phyloP scores from a whole-genome alignment of 2,113 vertebrate species.

The Falco punctatus region DNA sequence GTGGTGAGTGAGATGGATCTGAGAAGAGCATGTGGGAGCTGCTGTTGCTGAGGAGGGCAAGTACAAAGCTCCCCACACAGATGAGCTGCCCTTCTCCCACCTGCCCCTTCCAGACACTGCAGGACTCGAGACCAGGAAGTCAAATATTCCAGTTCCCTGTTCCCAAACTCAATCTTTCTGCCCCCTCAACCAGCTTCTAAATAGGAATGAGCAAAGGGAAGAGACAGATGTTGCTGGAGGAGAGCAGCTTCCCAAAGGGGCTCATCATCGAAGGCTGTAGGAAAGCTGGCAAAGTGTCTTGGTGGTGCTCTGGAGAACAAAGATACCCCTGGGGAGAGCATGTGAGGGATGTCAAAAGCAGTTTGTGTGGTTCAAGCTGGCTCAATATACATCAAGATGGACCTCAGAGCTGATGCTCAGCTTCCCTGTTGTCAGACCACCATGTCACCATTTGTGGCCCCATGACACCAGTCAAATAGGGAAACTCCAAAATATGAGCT shows the following conservation, averaged over 20 bases:
- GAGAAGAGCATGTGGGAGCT: neutral
- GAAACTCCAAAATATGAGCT: neutral
- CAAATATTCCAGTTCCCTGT: neutral
- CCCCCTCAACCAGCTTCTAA: neutral
- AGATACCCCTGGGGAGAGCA: neutral
- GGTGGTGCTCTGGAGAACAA: neutral
- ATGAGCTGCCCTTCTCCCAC: neutral
- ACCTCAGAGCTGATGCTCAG: neutral
- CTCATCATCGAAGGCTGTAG: neutral
- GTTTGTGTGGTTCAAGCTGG: neutral
- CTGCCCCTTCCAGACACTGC: neutral
- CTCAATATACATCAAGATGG: neutral
- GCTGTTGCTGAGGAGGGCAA: neutral
- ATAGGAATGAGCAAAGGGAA: neutral
- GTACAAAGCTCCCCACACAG: neutral
- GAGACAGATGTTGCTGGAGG: neutral
- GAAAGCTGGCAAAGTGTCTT: neutral
- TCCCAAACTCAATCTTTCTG: neutral
- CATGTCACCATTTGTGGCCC: neutral
- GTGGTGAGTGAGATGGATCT: neutral
- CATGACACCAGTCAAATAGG: neutral
- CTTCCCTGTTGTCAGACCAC: neutral
- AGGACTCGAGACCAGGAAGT: neutral
- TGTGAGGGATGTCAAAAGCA: accelerated
- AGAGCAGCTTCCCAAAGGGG: neutral